Percentiles rank a stretch among this genome's conserved stretches.
Evolutionary conservation across 1,140 invertebrate genomes (phyloP).

Genomic region (Cydia amplana): DNA sequence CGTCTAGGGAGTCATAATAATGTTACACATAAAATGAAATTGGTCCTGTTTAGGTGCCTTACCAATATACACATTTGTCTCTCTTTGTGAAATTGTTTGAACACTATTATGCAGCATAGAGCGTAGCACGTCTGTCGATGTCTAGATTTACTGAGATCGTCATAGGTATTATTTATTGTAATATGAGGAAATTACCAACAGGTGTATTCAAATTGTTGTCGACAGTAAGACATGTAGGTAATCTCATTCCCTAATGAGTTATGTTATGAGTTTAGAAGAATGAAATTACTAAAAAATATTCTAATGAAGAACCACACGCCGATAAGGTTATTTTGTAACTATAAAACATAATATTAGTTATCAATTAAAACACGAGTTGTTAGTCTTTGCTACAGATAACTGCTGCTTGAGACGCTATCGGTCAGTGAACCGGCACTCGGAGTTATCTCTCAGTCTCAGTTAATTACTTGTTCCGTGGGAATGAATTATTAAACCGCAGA

Average conservation of each 20-base stretch:
- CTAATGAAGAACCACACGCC: not conserved
- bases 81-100: too few species aligned
- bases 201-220: too few species aligned
- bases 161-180: too few species aligned
- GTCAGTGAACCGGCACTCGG: constrained; percentile 13
- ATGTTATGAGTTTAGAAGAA: too few species aligned
- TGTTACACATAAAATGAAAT: not conserved
- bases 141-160: too few species aligned
- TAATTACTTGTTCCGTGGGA: constrained; percentile 25
- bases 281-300: not conserved
- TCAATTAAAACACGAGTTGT: constrained; percentile 25
- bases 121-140: too few species aligned
- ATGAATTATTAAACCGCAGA: constrained; percentile 19
- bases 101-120: too few species aligned
- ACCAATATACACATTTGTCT: too few species aligned
- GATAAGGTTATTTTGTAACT: constrained; percentile 13
- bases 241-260: too few species aligned
- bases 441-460: constrained; percentile 24
- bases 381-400: constrained; percentile 17
- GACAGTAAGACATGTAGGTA: too few species aligned
- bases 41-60: not conserved
- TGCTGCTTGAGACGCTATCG: constrained; percentile 16
- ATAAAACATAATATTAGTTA: constrained; percentile 8
- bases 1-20: not conserved
- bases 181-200: too few species aligned